Evolutionary conservation across 2,888 invertebrate genomes (phyloP).

Genomic region (Oscheius sp.): DNA sequence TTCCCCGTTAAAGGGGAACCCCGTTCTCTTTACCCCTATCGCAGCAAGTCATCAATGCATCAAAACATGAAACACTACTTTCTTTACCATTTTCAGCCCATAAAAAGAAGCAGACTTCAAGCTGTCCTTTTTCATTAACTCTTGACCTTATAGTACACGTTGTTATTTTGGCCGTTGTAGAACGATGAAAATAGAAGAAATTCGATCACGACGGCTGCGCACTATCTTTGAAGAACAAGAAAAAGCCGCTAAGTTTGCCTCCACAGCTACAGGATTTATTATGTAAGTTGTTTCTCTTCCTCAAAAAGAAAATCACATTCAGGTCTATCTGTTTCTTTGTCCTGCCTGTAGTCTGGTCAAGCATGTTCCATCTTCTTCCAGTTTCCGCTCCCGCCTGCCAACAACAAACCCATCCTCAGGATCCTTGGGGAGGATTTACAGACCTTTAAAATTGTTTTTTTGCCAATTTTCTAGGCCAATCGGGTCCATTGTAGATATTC

Average conservation of each 20-base stretch:
- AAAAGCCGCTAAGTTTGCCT: conserved; percentile 55
- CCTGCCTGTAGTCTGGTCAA: conserved; percentile 57
- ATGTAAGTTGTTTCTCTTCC: conserved; percentile 40
- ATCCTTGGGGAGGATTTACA: conserved; percentile 59
- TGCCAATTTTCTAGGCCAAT: not conserved
- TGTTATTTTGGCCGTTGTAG: too few relatives aligned
- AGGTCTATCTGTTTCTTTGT: conserved; percentile 61
- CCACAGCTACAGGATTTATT: conserved; percentile 57
- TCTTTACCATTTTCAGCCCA: too few relatives aligned
- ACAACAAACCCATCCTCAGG: conserved; percentile 36
- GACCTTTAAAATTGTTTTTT: conserved; percentile 40
- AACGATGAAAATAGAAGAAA: conserved; percentile 12
- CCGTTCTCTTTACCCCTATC: not conserved
- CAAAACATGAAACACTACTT: too few relatives aligned
- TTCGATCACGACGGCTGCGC: conserved; percentile 13
- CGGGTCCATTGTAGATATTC: conserved; percentile 1
- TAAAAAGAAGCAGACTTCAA: too few relatives aligned
- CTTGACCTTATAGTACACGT: too few relatives aligned
- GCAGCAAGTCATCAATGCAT: too few relatives aligned
- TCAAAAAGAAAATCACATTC: conserved; percentile 19
- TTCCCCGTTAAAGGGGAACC: not conserved
- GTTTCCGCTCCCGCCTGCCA: conserved; percentile 43
- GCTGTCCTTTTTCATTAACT: too few relatives aligned
- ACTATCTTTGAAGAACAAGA: conserved; percentile 52
- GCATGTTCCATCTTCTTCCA: conserved; percentile 53